Conservation (phyloP, 2,113 vertebrate genomes). For the Corynorhinus townsendii region DNA sequence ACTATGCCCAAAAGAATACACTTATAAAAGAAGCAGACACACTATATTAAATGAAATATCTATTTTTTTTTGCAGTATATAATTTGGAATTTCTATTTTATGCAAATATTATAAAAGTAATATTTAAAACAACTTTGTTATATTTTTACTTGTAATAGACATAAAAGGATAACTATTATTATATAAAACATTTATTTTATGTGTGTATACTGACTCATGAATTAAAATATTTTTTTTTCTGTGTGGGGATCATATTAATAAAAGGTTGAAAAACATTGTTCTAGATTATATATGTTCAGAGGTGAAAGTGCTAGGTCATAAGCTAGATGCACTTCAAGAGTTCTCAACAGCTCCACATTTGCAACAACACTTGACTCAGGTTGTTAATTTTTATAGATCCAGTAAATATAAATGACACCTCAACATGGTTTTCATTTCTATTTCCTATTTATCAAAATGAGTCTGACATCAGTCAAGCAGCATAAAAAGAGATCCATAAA, state of each 20-base stretch:
- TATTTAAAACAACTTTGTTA: neutral
- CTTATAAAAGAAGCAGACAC: neutral
- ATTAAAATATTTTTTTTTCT: neutral
- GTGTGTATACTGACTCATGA: neutral
- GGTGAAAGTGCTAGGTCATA: neutral
- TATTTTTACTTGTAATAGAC: constrained; percentile 7
- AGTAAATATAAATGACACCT: neutral
- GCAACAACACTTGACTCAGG: neutral
- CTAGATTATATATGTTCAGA: neutral
- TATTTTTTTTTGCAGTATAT: neutral
- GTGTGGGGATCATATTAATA: neutral
- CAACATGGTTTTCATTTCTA: neutral
- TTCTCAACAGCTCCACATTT: neutral
- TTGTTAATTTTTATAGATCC: neutral
- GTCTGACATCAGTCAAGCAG: neutral
- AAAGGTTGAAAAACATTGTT: neutral
- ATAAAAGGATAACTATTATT: neutral
- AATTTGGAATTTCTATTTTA: neutral
- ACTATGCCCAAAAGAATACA: neutral
- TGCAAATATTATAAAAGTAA: constrained; percentile 2
- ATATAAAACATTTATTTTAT: neutral
- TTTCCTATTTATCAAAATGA: constrained; percentile 11
- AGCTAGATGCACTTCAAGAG: neutral
- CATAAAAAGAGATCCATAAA: neutral
- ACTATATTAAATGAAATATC: neutral